Conservation (phyloP, 2,888 invertebrate species). For the Erebia epiphron region DNA sequence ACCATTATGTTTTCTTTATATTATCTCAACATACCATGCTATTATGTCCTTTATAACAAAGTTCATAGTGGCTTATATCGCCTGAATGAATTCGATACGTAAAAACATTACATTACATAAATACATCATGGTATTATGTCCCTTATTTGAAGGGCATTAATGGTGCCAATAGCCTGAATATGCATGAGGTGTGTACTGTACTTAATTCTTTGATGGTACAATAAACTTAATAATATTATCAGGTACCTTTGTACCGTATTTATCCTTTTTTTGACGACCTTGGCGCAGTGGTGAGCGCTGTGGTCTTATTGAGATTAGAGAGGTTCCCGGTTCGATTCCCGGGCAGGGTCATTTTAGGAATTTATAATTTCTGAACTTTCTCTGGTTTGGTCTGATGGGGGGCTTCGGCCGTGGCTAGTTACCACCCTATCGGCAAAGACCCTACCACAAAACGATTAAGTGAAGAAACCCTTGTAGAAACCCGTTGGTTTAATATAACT, state of each 20-base stretch:
- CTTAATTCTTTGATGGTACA: conserved; percentile 11
- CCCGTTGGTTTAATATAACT: too few relatives aligned
- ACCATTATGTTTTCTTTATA: conserved; percentile 29
- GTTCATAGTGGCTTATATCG: background rate
- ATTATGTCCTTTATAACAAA: background rate
- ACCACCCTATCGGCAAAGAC: too few relatives aligned
- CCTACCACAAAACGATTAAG: too few relatives aligned
- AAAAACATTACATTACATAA: background rate
- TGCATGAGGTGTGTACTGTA: background rate
- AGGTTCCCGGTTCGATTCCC: too few relatives aligned
- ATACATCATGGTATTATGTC: background rate
- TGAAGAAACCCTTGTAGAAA: too few relatives aligned
- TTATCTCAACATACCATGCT: background rate
- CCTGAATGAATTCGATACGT: background rate
- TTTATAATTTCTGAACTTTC: too few relatives aligned
- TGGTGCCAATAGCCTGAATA: background rate
- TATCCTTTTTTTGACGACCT: too few relatives aligned
- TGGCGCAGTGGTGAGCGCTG: too few relatives aligned
- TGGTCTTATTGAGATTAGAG: too few relatives aligned
- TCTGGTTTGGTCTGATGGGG: too few relatives aligned
- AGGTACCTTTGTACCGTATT: background rate
- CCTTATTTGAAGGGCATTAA: background rate
- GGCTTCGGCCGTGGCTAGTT: too few relatives aligned
- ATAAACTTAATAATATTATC: conserved; percentile 6
- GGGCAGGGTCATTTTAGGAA: too few relatives aligned